Conservation (phyloP, 53 echinoderm and acorn worm genomes). For the Zoroaster sp. region DNA sequence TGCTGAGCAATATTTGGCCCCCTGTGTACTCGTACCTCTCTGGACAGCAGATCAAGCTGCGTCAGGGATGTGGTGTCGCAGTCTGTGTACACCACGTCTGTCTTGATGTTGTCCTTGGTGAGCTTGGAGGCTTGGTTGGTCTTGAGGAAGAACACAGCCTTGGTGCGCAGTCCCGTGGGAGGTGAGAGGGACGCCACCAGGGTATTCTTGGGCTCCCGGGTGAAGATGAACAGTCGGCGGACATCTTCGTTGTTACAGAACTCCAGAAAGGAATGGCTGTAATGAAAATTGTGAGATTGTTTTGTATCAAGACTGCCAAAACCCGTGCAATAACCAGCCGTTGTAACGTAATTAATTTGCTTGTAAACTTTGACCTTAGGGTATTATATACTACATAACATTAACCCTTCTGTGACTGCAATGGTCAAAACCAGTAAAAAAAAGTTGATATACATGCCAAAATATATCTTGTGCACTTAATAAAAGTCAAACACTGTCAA, state of each 20-base stretch:
- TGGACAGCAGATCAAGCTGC: slow-evolving; percentile 84
- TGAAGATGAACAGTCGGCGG: slow-evolving; percentile 87
- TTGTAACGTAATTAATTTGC: no score
- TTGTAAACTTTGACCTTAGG: no score
- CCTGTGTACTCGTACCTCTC: slow-evolving; percentile 64
- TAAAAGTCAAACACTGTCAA: no score
- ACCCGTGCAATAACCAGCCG: background rate
- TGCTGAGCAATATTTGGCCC: no score
- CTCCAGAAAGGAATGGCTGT: slow-evolving; percentile 93
- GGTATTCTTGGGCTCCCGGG: slow-evolving; percentile 84
- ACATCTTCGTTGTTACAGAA: slow-evolving; percentile 99
- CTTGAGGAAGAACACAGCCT: slow-evolving; percentile 94
- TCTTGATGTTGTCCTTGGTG: slow-evolving; percentile 91
- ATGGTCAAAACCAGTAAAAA: no score
- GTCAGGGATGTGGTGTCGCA: slow-evolving; percentile 71
- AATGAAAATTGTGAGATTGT: background rate
- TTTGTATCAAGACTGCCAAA: background rate
- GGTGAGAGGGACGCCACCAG: slow-evolving; percentile 84
- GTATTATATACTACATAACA: no score
- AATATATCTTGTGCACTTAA: no score
- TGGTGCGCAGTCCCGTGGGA: slow-evolving; percentile 66
- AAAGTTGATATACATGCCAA: no score
- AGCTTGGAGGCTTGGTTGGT: slow-evolving; percentile 95
- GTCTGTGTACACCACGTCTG: slow-evolving; percentile 92
- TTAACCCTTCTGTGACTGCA: no score